Percentiles rank a stretch among this genome's conserved stretches.
phyloP scores from a whole-genome alignment of 2,113 vertebrate genomes.

The Prunella himalayana region DNA sequence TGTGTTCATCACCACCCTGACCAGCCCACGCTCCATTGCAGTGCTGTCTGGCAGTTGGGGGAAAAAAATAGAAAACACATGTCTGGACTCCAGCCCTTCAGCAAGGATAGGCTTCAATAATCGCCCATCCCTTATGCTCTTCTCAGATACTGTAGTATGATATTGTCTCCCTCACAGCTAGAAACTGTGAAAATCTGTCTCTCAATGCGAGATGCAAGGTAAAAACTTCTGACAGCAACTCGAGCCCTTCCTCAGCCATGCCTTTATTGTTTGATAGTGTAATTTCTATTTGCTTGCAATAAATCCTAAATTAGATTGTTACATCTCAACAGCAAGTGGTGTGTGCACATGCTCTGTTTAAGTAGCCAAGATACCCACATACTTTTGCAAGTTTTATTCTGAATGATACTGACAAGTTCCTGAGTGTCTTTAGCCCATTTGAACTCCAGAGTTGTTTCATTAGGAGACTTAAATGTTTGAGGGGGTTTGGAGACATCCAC shows the following conservation, averaged over 20 bases:
- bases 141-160: not conserved
- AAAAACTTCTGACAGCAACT: not conserved
- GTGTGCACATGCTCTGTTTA: not conserved
- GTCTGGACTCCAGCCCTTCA: not conserved
- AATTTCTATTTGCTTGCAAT: not conserved
- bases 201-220: not conserved
- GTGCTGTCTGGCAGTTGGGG: not conserved
- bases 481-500: not conserved
- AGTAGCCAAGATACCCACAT: not conserved
- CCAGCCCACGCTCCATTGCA: fast-evolving
- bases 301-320: not conserved
- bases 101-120: not conserved
- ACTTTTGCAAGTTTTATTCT: not conserved
- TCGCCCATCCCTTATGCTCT: not conserved
- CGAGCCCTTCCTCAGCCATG: not conserved
- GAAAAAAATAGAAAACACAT: not conserved
- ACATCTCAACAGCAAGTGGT: not conserved
- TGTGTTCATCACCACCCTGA: not conserved
- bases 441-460: not conserved
- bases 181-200: not conserved
- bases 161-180: not conserved
- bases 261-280: not conserved
- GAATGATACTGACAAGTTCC: not conserved
- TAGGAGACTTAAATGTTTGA: not conserved
- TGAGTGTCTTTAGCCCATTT: not conserved